phyloP scores from a whole-genome alignment of 2,888 invertebrate species.

The Caenorhabditis afra region DNA sequence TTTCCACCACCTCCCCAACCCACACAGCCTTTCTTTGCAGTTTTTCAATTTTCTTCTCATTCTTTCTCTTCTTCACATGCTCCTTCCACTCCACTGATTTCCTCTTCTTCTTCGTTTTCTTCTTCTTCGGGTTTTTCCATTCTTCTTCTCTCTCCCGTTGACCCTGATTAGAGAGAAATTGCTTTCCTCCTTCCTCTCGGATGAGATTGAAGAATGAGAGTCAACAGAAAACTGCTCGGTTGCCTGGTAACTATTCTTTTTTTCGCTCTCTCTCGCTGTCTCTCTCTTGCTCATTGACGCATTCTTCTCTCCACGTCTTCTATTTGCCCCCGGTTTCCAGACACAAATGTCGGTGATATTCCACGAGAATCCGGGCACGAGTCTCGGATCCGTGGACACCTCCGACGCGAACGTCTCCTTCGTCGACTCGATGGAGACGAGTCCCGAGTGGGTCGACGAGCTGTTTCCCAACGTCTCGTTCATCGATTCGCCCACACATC shows the following conservation, averaged over 20 bases:
- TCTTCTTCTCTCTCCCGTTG: neutral
- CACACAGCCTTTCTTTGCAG: no score
- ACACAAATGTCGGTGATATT: slow-evolving; percentile 73
- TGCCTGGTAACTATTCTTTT: neutral
- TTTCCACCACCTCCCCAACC: no score
- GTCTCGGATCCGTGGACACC: slow-evolving; percentile 56
- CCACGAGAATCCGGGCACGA: slow-evolving; percentile 73
- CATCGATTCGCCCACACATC: slow-evolving; percentile 68
- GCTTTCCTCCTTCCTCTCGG: no score
- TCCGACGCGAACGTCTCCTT: slow-evolving; percentile 37
- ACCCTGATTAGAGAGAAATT: slow-evolving; percentile 21
- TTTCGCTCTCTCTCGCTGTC: neutral
- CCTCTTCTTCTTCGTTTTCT: neutral
- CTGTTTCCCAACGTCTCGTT: slow-evolving; percentile 63
- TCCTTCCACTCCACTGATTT: slow-evolving; percentile 51
- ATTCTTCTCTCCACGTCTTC: neutral
- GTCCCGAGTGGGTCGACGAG: slow-evolving; percentile 62
- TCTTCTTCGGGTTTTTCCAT: neutral
- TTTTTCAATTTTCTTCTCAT: slow-evolving; percentile 23
- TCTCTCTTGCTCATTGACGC: neutral
- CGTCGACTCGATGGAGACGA: slow-evolving; percentile 32
- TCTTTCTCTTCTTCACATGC: slow-evolving; percentile 35
- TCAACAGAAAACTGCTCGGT: neutral
- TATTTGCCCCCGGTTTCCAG: neutral
- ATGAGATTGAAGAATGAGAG: no score